phyloP scores from a whole-genome alignment of 2,113 vertebrate species.

The Macaca fascicularis region T2T-MFA8v1.1 NC_088375.1:177431501-177432000 shows the following conservation, averaged over 20 bases:
- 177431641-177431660: background rate
- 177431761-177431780: background rate
- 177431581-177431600: slow-evolving; percentile 15
- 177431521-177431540: background rate
- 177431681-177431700: slow-evolving; percentile 49
- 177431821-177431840: accelerated
- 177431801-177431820: background rate
- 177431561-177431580: background rate
- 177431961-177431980: background rate
- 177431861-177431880: background rate
- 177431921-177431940: background rate
- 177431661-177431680: background rate
- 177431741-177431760: background rate
- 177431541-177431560: background rate
- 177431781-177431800: background rate
- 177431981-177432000: slow-evolving; percentile 63
- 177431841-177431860: background rate
- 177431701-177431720: slow-evolving; percentile 30
- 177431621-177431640: slow-evolving; percentile 29
- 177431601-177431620: background rate
- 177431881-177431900: accelerated
- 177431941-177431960: background rate
- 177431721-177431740: slow-evolving; percentile 51
- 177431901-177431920: background rate
- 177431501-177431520: background rate